Conservation (phyloP, 2,797 vertebrate species). For the Xerus rutilus region DNA sequence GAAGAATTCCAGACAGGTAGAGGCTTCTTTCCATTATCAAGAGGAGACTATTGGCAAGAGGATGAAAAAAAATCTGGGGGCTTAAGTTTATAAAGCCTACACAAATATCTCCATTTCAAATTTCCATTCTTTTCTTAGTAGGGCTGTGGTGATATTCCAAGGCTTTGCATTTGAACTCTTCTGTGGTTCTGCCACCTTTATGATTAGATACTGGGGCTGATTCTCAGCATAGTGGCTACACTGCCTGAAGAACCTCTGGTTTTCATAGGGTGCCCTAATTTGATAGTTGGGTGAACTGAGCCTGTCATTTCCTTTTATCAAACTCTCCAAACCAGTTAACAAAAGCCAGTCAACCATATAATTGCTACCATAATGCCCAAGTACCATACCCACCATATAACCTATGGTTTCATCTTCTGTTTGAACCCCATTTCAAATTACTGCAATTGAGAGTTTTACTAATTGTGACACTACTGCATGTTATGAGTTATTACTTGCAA, state of each 20-base stretch:
- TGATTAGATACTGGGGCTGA: background rate
- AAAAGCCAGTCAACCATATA: background rate
- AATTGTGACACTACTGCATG: background rate
- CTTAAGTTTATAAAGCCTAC: background rate
- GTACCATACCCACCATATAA: background rate
- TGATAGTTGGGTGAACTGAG: background rate
- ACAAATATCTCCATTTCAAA: background rate
- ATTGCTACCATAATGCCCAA: background rate
- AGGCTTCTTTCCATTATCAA: background rate
- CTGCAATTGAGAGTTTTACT: background rate
- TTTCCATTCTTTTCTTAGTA: background rate
- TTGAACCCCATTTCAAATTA: background rate
- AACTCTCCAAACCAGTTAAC: background rate
- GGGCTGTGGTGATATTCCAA: background rate
- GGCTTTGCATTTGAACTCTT: background rate
- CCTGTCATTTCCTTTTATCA: background rate
- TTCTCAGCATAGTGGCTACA: background rate
- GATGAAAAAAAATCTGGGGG: background rate
- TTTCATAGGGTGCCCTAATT: background rate
- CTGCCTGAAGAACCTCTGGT: background rate
- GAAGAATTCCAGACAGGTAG: background rate
- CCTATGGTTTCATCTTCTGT: background rate
- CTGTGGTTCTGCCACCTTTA: background rate
- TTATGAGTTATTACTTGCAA: background rate
- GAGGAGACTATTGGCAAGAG: background rate